A percentile compares a stretch with the other conserved stretches of the same genome.
Conservation (phyloP, 92 coral and sea anemone species). For the Micromussa lordhowensis region DNA sequence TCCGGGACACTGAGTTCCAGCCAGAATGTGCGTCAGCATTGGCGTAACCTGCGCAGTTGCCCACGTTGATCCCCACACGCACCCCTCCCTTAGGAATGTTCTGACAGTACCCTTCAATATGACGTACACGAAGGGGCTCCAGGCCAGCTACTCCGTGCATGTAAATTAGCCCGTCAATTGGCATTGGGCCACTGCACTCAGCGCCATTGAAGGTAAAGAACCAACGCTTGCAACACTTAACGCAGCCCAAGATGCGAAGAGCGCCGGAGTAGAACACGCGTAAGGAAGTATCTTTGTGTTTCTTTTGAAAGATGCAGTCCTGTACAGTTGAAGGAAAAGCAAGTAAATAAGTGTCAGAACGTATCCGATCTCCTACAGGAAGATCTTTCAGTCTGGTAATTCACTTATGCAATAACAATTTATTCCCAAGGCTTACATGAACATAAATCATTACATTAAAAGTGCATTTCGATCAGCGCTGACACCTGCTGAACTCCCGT, state of each 20-base stretch:
- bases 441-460: too few relatives aligned
- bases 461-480: too few relatives aligned
- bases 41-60: conserved; percentile 44
- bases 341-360: too few relatives aligned
- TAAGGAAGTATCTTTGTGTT: not conserved
- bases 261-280: conserved; percentile 26
- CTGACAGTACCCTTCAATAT: conserved; percentile 35
- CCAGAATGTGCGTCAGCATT: conserved; percentile 43
- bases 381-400: too few relatives aligned
- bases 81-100: conserved; percentile 14
- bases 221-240: conserved; percentile 3
- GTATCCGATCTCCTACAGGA: too few relatives aligned
- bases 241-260: not conserved
- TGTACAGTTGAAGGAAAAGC: not conserved
- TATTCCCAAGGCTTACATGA: too few relatives aligned
- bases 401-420: too few relatives aligned
- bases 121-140: conserved; percentile 14
- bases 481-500: too few relatives aligned
- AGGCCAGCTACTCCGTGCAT: not conserved
- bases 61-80: conserved; percentile 60
- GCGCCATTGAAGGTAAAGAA: conserved; percentile 33
- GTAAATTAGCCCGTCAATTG: conserved; percentile 15
- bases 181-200: conserved; percentile 38
- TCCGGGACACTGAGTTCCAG: conserved; percentile 55
- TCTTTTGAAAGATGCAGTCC: conserved; percentile 31